Percentiles rank a stretch among this genome's conserved stretches.
These are phyloP conservation scores for Carollia perspicillata DNA, from an alignment of 2,113 vertebrate species.

Conservation along the genomic window DNA sequence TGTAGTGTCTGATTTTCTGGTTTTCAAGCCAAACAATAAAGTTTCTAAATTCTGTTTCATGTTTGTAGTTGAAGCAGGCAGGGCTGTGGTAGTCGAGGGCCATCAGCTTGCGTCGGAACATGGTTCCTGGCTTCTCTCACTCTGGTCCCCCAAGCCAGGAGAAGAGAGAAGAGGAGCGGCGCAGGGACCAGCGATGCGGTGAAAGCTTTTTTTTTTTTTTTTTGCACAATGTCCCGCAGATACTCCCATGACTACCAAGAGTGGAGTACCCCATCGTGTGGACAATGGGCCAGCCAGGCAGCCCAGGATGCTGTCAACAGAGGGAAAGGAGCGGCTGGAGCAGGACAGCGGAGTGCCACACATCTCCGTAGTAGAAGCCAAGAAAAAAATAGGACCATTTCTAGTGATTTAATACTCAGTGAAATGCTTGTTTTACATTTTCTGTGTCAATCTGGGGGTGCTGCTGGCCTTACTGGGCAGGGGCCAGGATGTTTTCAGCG, in stretches of 20 bases:
- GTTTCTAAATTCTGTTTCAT: too few species aligned
- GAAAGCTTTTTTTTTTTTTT: too few species aligned
- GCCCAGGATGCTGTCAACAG: neutral
- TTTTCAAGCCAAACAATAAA: too few species aligned
- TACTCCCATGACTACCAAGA: slow-evolving; percentile 69
- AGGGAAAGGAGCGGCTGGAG: neutral
- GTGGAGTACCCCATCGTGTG: slow-evolving; percentile 75
- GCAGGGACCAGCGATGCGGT: too few species aligned
- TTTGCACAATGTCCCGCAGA: slow-evolving; percentile 22
- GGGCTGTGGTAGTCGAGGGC: too few species aligned
- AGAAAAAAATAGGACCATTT: neutral
- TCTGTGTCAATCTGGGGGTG: neutral
- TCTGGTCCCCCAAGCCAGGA: too few species aligned
- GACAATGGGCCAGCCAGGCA: slow-evolving; percentile 47
- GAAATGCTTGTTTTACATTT: neutral
- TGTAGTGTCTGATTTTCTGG: too few species aligned
- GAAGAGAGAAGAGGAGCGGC: too few species aligned
- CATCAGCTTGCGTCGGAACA: too few species aligned
- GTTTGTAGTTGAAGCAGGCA: too few species aligned
- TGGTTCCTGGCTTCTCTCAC: too few species aligned
- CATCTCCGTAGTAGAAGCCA: slow-evolving; percentile 59
- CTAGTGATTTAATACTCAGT: neutral
- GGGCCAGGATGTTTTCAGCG: neutral
- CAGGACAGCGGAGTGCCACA: slow-evolving; percentile 50
- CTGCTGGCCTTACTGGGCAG: neutral